These are phyloP conservation scores for Gastrophryne carolinensis DNA, from an alignment of 2,797 vertebrate species.

Conservation along the genomic window DNA sequence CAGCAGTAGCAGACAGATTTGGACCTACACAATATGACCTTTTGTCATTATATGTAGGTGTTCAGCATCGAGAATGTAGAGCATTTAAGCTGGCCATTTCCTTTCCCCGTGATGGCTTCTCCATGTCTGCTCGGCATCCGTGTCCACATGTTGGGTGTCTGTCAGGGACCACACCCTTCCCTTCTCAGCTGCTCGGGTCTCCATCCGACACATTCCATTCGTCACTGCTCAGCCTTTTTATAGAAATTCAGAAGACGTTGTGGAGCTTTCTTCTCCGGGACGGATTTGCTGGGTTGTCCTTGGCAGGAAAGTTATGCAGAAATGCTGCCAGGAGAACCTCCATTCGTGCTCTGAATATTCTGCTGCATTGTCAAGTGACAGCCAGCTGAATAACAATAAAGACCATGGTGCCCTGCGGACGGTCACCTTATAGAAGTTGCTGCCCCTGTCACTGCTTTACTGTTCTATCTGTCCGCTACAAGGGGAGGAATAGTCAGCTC, in stretches of 20 bases:
- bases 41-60: background rate
- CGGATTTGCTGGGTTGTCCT: background rate
- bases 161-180: constrained; percentile 32
- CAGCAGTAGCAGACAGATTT: no score
- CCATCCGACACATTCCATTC: constrained; percentile 29
- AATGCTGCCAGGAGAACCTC: constrained; percentile 18
- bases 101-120: background rate
- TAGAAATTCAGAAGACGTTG: constrained; percentile 10
- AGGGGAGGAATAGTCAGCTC: no score
- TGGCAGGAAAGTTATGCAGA: background rate
- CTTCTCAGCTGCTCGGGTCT: constrained; percentile 37
- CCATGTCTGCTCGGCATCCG: constrained; percentile 22
- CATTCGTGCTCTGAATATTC: background rate
- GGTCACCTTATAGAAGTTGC: no score
- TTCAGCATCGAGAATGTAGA: background rate
- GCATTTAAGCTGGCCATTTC: background rate
- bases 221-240: constrained; percentile 36
- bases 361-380: background rate
- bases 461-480: no score
- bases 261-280: constrained; percentile 1
- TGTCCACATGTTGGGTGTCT: background rate
- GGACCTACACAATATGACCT: no score
- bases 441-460: no score
- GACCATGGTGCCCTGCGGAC: no score
- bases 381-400: background rate